These are phyloP conservation scores for Coreius guichenoti DNA, from an alignment of 2,797 vertebrate genomes.

Conservation along the genomic window DNA sequence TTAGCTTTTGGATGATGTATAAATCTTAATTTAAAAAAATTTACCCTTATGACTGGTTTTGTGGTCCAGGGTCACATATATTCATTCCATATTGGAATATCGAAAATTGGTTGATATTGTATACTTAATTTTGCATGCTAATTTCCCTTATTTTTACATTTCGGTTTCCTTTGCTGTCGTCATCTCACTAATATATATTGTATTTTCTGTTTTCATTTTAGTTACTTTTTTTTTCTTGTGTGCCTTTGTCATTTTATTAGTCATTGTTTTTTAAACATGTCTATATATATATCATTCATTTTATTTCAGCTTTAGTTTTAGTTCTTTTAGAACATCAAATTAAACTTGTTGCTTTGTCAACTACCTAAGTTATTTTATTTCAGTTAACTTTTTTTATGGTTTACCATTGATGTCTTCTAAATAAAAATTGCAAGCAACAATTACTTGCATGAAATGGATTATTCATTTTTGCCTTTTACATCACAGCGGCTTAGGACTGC, in stretches of 20 bases:
- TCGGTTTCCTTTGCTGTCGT: no score
- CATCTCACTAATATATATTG: no score
- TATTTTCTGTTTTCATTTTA: neutral
- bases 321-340: no score
- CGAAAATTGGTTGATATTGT: neutral
- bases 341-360: no score
- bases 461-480: neutral
- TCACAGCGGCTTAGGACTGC: neutral
- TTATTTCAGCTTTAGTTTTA: neutral
- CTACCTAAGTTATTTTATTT: neutral
- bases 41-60: no score
- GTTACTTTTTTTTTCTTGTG: neutral
- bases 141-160: neutral
- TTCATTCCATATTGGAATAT: neutral
- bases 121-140: neutral
- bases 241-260: neutral
- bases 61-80: no score
- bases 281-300: neutral
- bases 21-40: no score
- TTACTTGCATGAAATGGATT: neutral
- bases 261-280: neutral
- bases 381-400: neutral
- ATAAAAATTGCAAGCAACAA: neutral
- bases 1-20: no score
- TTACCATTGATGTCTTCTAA: neutral